Percentiles rank a stretch among this genome's conserved stretches.
Evolutionary conservation across 30 jellyfish, hydroid and myxozoan genomes (phyloP).

Genomic region (Aurelia coerulea): DNA sequence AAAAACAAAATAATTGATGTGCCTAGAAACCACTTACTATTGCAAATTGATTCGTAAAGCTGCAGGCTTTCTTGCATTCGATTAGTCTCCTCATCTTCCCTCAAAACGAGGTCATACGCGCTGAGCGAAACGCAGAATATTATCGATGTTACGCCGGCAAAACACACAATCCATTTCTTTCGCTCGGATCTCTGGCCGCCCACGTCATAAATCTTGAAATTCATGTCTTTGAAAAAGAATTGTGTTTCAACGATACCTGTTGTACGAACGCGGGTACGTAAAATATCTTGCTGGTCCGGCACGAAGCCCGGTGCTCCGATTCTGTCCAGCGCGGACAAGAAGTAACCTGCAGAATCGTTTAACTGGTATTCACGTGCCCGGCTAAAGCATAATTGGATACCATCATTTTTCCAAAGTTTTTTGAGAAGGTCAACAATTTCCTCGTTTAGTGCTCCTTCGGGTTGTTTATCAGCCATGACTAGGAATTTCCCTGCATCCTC

Average conservation of each 20-base stretch:
- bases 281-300: constrained; percentile 67
- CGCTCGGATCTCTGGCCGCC: constrained; percentile 84
- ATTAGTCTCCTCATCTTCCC: constrained; percentile 74
- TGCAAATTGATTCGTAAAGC: constrained; percentile 59
- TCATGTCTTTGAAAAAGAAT: constrained; percentile 29
- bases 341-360: constrained; percentile 43
- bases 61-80: constrained; percentile 61
- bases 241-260: constrained; percentile 65
- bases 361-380: constrained; percentile 43
- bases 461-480: constrained; percentile 14
- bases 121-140: constrained; percentile 78
- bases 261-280: constrained; percentile 58
- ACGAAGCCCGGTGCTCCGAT: constrained; percentile 43
- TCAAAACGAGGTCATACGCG: constrained; percentile 92
- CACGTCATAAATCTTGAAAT: constrained; percentile 61
- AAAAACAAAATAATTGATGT: constrained; percentile 56
- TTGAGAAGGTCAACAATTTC: constrained; percentile 30
- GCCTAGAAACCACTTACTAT: constrained; percentile 50
- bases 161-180: constrained; percentile 71
- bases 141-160: constrained; percentile 69
- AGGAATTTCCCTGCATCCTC: constrained; percentile 31
- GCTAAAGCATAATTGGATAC: constrained; percentile 22
- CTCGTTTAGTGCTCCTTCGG: constrained; percentile 12
- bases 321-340: constrained; percentile 26
- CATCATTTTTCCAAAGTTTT: constrained; percentile 51